phyloP scores from a whole-genome alignment of 2,888 invertebrate genomes.

The Sturmia bella region DNA sequence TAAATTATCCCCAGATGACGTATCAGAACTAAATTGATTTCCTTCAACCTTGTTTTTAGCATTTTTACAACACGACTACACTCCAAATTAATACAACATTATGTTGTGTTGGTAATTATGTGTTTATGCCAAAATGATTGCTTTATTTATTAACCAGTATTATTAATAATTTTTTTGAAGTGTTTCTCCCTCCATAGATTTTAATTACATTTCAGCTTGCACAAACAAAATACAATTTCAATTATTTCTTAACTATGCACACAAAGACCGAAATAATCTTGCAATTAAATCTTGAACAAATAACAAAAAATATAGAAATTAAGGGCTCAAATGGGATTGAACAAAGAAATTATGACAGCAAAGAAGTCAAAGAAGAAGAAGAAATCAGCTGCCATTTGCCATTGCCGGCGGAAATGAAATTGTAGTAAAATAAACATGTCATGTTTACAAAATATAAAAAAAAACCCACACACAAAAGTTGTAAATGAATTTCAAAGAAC shows the following conservation, averaged over 20 bases:
- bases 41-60: neutral
- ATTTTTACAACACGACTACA: neutral
- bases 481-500: conserved; percentile 21
- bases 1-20: neutral
- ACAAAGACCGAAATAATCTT: conserved; percentile 27
- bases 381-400: conserved; percentile 57
- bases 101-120: neutral
- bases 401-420: conserved; percentile 57
- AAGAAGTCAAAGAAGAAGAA: conserved; percentile 1
- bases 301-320: neutral
- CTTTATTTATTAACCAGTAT: conserved; percentile 25
- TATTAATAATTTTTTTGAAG: conserved; percentile 13
- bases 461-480: conserved; percentile 13
- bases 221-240: conserved; percentile 8
- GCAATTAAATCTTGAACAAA: conserved; percentile 33
- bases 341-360: neutral
- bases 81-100: neutral
- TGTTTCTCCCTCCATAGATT: neutral
- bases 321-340: neutral
- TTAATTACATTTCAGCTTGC: conserved; percentile 16
- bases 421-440: conserved; percentile 45
- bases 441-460: conserved; percentile 51
- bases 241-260: conserved; percentile 39
- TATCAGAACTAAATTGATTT: conserved; percentile 15
- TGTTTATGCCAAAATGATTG: conserved; percentile 1